Evolutionary conservation across 2,113 vertebrate species (phyloP).

Genomic region (Delphinus delphis): DNA sequence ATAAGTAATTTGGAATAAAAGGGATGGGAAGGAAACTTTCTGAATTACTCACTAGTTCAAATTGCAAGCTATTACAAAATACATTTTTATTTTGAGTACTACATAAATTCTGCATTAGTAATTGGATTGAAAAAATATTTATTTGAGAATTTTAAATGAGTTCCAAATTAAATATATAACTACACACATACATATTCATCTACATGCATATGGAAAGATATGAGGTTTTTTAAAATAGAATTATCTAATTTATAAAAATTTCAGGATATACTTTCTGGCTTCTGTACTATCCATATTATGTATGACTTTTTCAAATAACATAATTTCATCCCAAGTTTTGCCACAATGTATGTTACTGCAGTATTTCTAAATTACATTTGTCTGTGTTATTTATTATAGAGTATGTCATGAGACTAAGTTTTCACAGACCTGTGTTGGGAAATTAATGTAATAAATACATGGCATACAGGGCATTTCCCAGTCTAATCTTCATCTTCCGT

Average conservation of each 20-base stretch:
- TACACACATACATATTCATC: not conserved
- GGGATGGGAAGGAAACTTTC: not conserved
- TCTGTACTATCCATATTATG: not conserved
- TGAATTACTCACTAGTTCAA: not conserved
- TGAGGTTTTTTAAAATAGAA: not conserved
- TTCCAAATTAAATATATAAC: not conserved
- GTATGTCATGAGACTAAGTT: not conserved
- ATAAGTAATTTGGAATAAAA: slow-evolving; percentile 24
- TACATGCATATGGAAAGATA: not conserved
- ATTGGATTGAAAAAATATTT: not conserved
- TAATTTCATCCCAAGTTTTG: not conserved
- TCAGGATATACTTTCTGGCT: not conserved
- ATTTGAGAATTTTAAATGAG: not conserved
- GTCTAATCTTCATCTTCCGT: not conserved
- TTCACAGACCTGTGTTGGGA: not conserved
- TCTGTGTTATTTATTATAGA: not conserved
- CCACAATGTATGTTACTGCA: not conserved
- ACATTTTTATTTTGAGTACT: not conserved
- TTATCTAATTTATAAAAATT: not conserved
- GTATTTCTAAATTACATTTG: not conserved
- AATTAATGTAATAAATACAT: not conserved
- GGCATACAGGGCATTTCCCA: not conserved
- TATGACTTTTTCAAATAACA: not conserved
- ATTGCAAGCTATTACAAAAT: not conserved
- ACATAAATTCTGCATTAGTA: not conserved